Evolutionary conservation across 37 sponge, comb jelly and placozoan species (phyloP), one percentile per base, ranked within the genome.

Genomic region (Cliona cf. orientalis): DNA sequence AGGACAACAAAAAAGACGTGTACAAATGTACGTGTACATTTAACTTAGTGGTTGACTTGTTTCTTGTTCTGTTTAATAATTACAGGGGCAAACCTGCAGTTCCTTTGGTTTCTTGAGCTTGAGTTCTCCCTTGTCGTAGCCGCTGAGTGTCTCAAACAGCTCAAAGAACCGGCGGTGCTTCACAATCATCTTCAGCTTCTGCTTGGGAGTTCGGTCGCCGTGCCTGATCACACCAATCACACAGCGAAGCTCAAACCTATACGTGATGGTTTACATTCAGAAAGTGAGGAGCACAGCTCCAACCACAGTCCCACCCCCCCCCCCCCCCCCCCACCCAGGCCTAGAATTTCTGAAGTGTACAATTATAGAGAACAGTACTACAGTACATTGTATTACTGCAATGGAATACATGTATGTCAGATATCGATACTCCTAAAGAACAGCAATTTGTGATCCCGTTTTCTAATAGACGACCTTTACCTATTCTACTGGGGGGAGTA

Each of bases 121-220:
- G 67, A 94, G 42, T 4, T 81, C 68, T 26, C 80, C 75, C 31
- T 83, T 86, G 36, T 83, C 61, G 42, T 80, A 80, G 35, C 83
- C 80, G 4, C 80, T 78, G 41, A 88, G 81, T 58, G 94, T 86
- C 39, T 90, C 68, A 44, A 91, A 91, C 57, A 97, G 69, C 5
- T 85, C 75, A 49, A 79, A 75, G 66, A 91, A 82, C n/a, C 71
- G 79, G 17, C 55, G 65, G 38, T 95, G 88, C 14, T 69, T 89
- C n/a, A 90, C 93, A 12, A 91, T 74, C 91, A 97, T 92, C 74
- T 97, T 97, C 86, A 92, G 89, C 84, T 97, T 97, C 76, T 97
- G 98, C 49, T 97, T 97, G 33, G 98, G 98, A 43, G 93, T 97
- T 6, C 95, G 67, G 67, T 97, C 98, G 31, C 93, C 97, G 69